Evolutionary conservation across 1,140 invertebrate genomes (phyloP).

Genomic region (Aphis craccivora): DNA sequence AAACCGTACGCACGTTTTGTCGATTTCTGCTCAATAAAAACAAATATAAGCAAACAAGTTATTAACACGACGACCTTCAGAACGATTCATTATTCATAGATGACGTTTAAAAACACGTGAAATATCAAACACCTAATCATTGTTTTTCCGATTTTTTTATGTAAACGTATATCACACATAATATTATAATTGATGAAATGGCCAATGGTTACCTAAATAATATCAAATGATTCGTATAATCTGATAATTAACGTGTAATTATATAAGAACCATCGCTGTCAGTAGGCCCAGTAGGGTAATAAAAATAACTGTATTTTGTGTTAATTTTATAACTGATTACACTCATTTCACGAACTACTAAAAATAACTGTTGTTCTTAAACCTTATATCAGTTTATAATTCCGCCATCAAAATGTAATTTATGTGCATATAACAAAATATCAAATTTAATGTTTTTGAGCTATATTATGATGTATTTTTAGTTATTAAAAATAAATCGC

Average conservation of each 20-base stretch:
- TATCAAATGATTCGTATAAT: background rate
- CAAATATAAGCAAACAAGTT: background rate
- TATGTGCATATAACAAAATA: background rate
- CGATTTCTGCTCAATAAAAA: background rate
- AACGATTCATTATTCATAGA: too few relatives aligned
- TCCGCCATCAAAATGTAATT: background rate
- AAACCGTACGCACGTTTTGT: background rate
- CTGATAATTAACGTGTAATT: background rate
- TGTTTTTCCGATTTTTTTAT: slow-evolving; percentile 36
- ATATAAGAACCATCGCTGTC: background rate
- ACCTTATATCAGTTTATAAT: background rate
- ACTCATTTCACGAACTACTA: background rate
- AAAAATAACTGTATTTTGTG: background rate
- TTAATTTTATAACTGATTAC: background rate
- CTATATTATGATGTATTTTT: background rate
- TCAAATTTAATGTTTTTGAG: background rate
- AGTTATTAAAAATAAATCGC: background rate
- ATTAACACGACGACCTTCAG: background rate
- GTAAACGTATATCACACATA: background rate
- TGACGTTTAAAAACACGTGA: background rate
- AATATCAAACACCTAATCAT: background rate
- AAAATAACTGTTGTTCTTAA: background rate
- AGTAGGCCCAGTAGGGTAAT: background rate
- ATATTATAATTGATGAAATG: background rate
- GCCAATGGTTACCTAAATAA: background rate